Evolutionary conservation across 2,113 vertebrate genomes (phyloP), one percentile per base, ranked within the genome.

Genomic region (Pao palembangensis): DNA sequence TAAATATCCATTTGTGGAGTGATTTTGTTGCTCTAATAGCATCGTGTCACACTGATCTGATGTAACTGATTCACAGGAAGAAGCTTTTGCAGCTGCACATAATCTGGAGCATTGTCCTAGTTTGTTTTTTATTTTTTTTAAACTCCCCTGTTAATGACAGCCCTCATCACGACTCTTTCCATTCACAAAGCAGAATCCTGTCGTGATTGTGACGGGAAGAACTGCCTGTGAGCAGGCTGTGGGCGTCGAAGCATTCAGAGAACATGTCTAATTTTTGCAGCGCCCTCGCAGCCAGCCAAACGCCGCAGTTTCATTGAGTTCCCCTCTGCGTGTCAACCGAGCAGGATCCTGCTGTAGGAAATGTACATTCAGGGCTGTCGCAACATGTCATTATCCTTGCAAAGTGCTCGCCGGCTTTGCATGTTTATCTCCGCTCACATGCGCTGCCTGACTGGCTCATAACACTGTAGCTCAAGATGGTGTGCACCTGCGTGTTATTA

Each of bases 121-220:
- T 68, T 71, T 64, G 49, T 61, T 47, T 23, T 63, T 12, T 46
- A 19, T 61, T 8, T 46, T 21, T 20, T 20, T 20, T 13, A 19
- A 19, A 2, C 34, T 38, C 25, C 15, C 25, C 15, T 8, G 78
- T 70, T 82, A 83, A 86, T 83, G 80, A 81, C 83, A 76, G 17
- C 78, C 81, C 73, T 86, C 79, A 71, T 88, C 85, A 83, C 72
- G 74, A 81, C 86, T 82, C 85, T 68, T 79, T 86, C 83, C 86
- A 86, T 86, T 88, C 84, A 88, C 86, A 86, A 84, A 84, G 77
- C 73, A 7, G n/a, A 76, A 73, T 77, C 81, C 79, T 77, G 83
- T 75, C 75, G 74, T 76, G 83, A 75, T 62, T 73, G 74, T 77
- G 83, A 75, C 59, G 74, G 83, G 62, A 77, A 64, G 68, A 81